phyloP scores from a whole-genome alignment of 2,888 invertebrate species.

The Ectropis crepuscularia region DNA sequence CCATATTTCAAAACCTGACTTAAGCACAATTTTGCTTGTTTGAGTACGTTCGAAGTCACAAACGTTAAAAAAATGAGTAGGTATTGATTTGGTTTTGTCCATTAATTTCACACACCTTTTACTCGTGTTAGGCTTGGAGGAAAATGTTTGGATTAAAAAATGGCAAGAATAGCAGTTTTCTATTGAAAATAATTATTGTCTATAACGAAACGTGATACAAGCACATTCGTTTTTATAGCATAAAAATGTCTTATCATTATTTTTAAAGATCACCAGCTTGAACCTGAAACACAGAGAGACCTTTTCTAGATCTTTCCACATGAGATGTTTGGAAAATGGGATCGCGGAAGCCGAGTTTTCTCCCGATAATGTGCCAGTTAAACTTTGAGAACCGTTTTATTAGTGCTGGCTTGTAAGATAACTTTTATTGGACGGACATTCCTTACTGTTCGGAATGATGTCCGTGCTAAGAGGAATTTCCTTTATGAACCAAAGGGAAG shows the following conservation, averaged over 20 bases:
- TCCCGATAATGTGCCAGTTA: constrained; percentile 32
- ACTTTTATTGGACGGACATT: constrained; percentile 35
- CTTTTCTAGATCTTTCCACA: neutral
- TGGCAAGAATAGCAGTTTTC: too few relatives aligned
- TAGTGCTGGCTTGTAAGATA: constrained; percentile 31
- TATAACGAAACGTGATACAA: neutral
- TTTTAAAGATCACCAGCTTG: neutral
- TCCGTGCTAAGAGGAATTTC: constrained; percentile 23
- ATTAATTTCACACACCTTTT: too few relatives aligned
- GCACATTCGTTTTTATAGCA: neutral
- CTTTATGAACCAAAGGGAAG: constrained; percentile 19
- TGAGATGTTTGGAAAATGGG: constrained; percentile 13
- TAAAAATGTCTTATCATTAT: neutral
- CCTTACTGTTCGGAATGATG: constrained; percentile 30
- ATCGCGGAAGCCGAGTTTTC: constrained; percentile 19
- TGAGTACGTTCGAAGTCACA: too few relatives aligned
- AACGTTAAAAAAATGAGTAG: too few relatives aligned
- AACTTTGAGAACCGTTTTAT: constrained; percentile 33
- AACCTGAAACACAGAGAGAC: neutral
- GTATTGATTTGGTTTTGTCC: too few relatives aligned
- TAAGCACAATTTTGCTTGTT: too few relatives aligned
- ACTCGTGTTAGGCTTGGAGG: too few relatives aligned
- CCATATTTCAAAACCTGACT: too few relatives aligned
- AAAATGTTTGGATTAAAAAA: too few relatives aligned
- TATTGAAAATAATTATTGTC: too few relatives aligned